Base-by-base conservation (phyloP, 2,888 invertebrate species). In the Pandemis cinnamomeana region DNA sequence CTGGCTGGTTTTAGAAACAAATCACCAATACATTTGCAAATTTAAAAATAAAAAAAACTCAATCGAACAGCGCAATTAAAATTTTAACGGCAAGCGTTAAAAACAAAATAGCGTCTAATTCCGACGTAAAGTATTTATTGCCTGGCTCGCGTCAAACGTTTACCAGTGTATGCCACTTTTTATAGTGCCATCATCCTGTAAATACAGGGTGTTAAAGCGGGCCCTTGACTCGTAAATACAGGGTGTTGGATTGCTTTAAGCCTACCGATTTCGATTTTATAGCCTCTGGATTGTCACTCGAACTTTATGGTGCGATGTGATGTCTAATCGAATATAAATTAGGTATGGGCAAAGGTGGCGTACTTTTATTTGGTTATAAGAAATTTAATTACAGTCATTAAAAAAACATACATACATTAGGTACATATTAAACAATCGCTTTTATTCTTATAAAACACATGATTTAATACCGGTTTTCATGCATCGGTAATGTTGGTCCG, bases 161-260 rank as follows among this genome's bases (percentile, higher is more conserved):
- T 91, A 89, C 85, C 86, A 87, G 89, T 89, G 89, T 87, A 89
- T 86, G 85, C 84, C 85, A 82, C 77, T 86, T 91, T 91, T 92
- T 92, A 91, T 89, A 82, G 88, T 86, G 84, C 85, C 87, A 89
- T 89, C 87, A 86, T 79, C 82, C 83, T 86, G 88, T 88, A 88
- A 87, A 87, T 85, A 74, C 42, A 83, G 86, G 86, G 83, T 84
- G 89, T 87, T 81, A 88, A 90, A 91, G 84, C 84, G 86, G 85
- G 87, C 81, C 86, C 88, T 85, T 79, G 80, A 86, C 84, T 91
- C 93, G 90, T 93, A 93, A 93, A 93, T 84, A 84, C 81, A 79
- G 86, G 83, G 80, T 82, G 84, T 84, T 80, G 83, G 87, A 89
- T 89, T 86, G 88, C 86, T 80, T 83, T 84, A 84, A 89, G 91